Evolutionary conservation across 2,113 vertebrate genomes (phyloP), one percentile per base, ranked within the genome.

Genomic region (Sylvilagus bachmani): DNA sequence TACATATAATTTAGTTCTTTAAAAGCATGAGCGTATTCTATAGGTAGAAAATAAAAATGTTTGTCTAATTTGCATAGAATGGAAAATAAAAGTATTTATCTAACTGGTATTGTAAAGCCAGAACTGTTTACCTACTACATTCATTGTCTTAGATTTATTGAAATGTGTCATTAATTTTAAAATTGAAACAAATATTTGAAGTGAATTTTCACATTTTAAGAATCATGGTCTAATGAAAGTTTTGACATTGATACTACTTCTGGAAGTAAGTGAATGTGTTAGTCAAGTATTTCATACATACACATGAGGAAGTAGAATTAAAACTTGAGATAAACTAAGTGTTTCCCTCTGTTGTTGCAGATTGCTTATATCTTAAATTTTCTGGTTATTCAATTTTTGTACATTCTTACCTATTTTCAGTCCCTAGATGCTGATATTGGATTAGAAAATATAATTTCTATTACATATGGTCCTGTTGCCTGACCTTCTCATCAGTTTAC

Each of bases 101-200:
- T 62, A 89, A 51, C 9, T 86, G 24, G 2, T 51, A 79, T 55
- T 85, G 44, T 73, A 31, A 91, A 58, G 66, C 31, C 31, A 93
- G 49, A 91, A 49, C 61, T 75, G 13, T 74, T 79, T 0, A 53
- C n/a, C 44, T 58, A 64, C 38, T 84, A 29, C 5, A 53, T 74
- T 92, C 64, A 73, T 49, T 86, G 85, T 85, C 21, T 62, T 38
- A 58, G 24, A 21, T 27, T 66, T 84, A n/a, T 81, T 78, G 81
- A 85, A 96, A 88, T 77, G 24, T 88, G 29, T 62, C n/a, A 71
- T 64, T 19, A 13, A 53, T 36, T 93, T 89, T 66, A 88, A 90
- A 67, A 64, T 81, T 21, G 69, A 94, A 70, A 2, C 27, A 78
- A 19, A 31, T 3, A 44, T 73, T 24, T 69, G 89, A 69, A 78